phyloP scores from a whole-genome alignment of 2,888 invertebrate species.

The Pseudococcus jackbeardsleyi region DNA sequence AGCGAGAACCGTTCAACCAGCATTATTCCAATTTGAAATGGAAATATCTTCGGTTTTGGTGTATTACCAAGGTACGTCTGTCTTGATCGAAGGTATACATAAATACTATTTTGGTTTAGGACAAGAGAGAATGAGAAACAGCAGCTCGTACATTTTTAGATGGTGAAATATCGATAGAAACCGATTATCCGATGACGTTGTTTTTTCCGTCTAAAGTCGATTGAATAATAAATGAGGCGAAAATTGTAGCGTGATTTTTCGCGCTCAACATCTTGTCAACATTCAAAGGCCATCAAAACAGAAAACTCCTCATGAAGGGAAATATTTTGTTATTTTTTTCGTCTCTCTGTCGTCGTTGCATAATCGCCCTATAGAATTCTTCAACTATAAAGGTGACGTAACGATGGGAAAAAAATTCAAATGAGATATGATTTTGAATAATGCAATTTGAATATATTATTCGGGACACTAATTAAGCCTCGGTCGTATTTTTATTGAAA shows the following conservation, averaged over 20 bases:
- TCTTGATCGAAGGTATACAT: constrained; percentile 6
- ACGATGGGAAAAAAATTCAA: constrained; percentile 26
- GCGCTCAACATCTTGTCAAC: neutral
- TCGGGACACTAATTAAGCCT: constrained; percentile 41
- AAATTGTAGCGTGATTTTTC: neutral
- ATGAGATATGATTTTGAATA: constrained; percentile 34
- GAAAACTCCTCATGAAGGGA: neutral
- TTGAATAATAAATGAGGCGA: constrained; percentile 31
- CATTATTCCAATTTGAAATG: constrained; percentile 46
- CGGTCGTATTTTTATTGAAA: constrained; percentile 35
- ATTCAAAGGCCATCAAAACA: no score
- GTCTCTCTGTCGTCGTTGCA: constrained; percentile 8
- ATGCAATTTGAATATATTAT: constrained; percentile 51
- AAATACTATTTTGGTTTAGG: neutral
- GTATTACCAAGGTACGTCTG: neutral
- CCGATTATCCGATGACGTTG: constrained; percentile 1
- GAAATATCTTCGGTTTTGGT: constrained; percentile 4
- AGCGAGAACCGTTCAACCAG: constrained; percentile 9
- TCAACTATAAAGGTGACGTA: neutral
- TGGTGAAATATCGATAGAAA: neutral
- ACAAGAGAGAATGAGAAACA: neutral
- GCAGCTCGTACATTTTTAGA: neutral
- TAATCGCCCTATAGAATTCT: neutral
- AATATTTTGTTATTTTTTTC: neutral
- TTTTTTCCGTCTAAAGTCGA: neutral